Conservation (phyloP, 1,140 invertebrate genomes). For the Cardiocondyla obscurior region DNA sequence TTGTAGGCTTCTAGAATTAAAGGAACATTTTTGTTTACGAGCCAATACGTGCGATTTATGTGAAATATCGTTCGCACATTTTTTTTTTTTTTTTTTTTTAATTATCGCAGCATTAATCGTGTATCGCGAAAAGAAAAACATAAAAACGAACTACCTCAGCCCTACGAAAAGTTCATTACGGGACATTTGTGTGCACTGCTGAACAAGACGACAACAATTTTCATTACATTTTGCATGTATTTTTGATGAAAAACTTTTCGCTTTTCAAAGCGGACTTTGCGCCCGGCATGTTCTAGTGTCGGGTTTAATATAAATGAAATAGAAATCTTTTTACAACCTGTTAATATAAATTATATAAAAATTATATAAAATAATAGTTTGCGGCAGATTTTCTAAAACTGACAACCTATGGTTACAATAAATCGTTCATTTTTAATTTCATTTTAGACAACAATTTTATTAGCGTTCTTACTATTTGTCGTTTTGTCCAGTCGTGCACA, state of each 20-base stretch:
- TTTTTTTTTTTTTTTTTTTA: too few relatives aligned
- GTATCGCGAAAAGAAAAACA: not conserved
- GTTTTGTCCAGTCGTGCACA: not conserved
- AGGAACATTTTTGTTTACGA: not conserved
- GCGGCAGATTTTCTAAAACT: not conserved
- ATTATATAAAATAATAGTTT: not conserved
- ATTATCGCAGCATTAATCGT: not conserved
- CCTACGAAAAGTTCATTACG: constrained; percentile 7
- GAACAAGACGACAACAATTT: not conserved
- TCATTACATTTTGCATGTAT: not conserved
- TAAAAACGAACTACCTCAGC: constrained; percentile 40
- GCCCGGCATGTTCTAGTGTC: not conserved
- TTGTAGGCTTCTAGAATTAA: constrained; percentile 13
- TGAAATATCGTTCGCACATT: not conserved
- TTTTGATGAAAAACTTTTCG: not conserved
- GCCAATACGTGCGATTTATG: not conserved
- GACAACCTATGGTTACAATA: not conserved
- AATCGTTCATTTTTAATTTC: not conserved
- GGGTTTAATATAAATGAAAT: not conserved
- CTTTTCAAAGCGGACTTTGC: not conserved
- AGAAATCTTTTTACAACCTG: not conserved
- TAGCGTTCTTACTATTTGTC: not conserved
- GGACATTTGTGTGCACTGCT: not conserved
- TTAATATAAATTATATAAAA: not conserved
- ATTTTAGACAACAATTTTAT: not conserved